Evolutionary conservation across 2,113 vertebrate genomes (phyloP).

Genomic region (Peromyscus leucopus): DNA sequence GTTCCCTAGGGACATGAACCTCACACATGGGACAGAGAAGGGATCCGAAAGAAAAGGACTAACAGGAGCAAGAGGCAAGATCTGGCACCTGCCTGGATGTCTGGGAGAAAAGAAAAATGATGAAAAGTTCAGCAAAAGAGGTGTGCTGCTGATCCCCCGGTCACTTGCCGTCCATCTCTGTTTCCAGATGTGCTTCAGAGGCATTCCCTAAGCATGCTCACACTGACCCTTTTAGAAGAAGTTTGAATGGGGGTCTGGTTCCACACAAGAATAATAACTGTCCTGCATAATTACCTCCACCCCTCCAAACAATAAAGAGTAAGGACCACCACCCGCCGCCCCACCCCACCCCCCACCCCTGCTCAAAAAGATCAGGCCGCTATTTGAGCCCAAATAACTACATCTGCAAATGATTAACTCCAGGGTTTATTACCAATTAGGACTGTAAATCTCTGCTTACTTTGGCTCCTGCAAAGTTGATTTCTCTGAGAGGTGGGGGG

Average conservation of each 20-base stretch:
- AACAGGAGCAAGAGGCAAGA: not conserved
- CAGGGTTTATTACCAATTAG: constrained; percentile 72
- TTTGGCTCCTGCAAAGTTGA: constrained; percentile 61
- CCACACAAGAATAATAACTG: not conserved
- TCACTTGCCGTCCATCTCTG: not conserved
- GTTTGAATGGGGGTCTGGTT: not conserved
- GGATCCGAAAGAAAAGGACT: not conserved
- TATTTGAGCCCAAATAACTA: constrained; percentile 45
- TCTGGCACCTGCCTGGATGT: not conserved
- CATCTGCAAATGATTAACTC: constrained; percentile 70
- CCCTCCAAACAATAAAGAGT: constrained; percentile 6
- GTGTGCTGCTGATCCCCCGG: not conserved
- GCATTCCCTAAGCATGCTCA: not conserved
- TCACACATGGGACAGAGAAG: not conserved
- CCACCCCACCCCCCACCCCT: not conserved
- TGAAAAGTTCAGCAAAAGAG: not conserved
- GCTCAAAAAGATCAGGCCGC: constrained; percentile 38
- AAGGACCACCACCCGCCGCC: not conserved
- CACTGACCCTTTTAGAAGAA: not conserved
- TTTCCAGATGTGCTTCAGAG: not conserved
- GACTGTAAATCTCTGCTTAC: constrained; percentile 61
- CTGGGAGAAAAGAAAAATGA: not conserved
- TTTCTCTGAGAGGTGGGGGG: constrained; percentile 9
- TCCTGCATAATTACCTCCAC: not conserved
- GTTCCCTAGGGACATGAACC: not conserved